Base-by-base conservation (phyloP, 2,888 invertebrate species). In the Drosophila niveifrons region DNA sequence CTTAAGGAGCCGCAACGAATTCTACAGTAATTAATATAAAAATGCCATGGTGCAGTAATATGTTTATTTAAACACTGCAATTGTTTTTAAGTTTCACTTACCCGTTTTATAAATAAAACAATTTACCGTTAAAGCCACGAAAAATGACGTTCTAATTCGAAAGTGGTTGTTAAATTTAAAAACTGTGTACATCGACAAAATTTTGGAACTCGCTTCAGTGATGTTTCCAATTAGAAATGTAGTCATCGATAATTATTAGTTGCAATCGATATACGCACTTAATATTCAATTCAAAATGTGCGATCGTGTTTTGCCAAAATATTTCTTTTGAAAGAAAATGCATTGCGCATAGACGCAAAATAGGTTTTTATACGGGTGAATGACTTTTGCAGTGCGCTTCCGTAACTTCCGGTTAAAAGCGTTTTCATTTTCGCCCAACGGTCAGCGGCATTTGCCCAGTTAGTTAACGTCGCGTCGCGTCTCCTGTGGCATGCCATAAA, bases 351-450 rank as follows among this genome's bases (percentile, higher is more conserved):
- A 86, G 75, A 80, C 78, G 73, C 66, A 72, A 80, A 76, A 63
- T 64, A 67, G 73, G 41, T 29, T 87, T 81, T 80, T 73, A 55
- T 78, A 78, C 90, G 88, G 91, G 91, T 91, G 91, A 91, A 91
- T 91, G 91, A 91, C 91, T 91, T 82, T 81, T 89, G 81, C 74
- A 65, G 80, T 83, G 82, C 80, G 78, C 83, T 89, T 90, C 80
- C 89, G 72, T 73, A 75, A 84, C 88, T 91, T 91, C 91, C 91
- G 91, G 91, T 90, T 91, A 91, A 91, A 82, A 80, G 51, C 74
- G 74, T 90, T 90, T 85, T 86, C 90, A 87, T 87, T 90, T 85
- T 82, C 86, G 74, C 75, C 79, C 52, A 62, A 55, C 39, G 75
- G 64, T 55, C 85, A 71, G 44, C 53, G 64, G 47, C 63, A 63